Percentiles rank a stretch among this genome's conserved stretches.
phyloP scores from a whole-genome alignment of 2,888 invertebrate species.

The Volucella inflata region DNA sequence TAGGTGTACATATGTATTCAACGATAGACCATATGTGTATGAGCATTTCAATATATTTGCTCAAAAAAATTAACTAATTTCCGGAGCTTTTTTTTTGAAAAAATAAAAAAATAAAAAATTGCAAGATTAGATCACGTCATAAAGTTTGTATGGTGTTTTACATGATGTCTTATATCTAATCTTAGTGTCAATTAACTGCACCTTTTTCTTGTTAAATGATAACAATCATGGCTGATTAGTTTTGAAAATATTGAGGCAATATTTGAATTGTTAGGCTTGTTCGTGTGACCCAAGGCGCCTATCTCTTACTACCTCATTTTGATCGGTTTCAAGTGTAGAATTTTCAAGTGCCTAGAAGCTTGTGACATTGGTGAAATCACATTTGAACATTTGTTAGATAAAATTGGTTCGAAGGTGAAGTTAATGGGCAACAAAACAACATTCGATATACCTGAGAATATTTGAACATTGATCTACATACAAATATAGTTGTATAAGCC shows the following conservation, averaged over 20 bases:
- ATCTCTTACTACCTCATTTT: background rate
- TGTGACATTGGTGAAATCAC: too few species aligned
- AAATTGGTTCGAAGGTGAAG: too few species aligned
- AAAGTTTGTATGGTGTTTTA: slow-evolving; percentile 10
- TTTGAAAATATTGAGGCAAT: background rate
- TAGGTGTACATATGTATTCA: background rate
- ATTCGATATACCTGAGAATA: too few species aligned
- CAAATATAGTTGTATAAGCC: too few species aligned
- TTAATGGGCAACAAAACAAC: too few species aligned
- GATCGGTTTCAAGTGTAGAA: too few species aligned
- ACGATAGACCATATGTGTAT: slow-evolving; percentile 15
- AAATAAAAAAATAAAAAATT: slow-evolving; percentile 1
- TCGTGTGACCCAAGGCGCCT: slow-evolving; percentile 1
- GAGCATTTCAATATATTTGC: slow-evolving; percentile 7
- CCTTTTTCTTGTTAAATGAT: slow-evolving; percentile 47
- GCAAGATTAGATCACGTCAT: slow-evolving; percentile 7
- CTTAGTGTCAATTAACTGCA: slow-evolving; percentile 56
- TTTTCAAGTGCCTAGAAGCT: too few species aligned
- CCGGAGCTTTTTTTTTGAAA: slow-evolving; percentile 15
- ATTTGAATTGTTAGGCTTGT: background rate
- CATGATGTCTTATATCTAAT: slow-evolving; percentile 53
- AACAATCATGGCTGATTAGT: slow-evolving; percentile 45
- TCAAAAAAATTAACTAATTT: slow-evolving; percentile 11
- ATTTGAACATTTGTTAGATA: too few species aligned
- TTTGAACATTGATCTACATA: too few species aligned